Base-by-base conservation (phyloP, 2,113 vertebrate genomes). In the Channa argus region DNA sequence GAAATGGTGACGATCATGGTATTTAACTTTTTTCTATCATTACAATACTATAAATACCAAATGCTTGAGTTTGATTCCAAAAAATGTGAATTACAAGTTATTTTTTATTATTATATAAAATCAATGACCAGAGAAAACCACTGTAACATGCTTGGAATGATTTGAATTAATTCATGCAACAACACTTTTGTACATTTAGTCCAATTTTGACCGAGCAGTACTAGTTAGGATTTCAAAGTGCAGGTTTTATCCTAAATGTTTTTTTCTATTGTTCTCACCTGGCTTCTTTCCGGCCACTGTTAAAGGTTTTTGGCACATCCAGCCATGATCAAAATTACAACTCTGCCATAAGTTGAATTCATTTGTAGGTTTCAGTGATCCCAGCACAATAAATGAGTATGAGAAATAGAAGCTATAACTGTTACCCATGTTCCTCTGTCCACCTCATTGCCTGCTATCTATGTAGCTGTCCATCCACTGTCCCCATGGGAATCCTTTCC, bases 361-460 rank as follows among this genome's bases (percentile, higher is more conserved):
- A 91, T 92, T 81, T 86, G 53, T 74, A 56, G 76, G 51, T 82
- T 89, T 83, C 86, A 77, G 67, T 66, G 65, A 75, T 65, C 53
- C 61, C 50, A 39, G 66, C 63, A 66, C 60, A 72, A 82, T 86
- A 82, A 86, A 74, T 83, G 75, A 86, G 73, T 64, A 68, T 74
- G 85, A 86, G 79, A 53, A 78, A 84, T 86, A 49, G 63, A 62
- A 43, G 75, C 85, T 80, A 85, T 88, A 88, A 86, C 76, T 71
- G 70, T 85, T 86, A 71, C 60, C 59, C 82, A 74, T 91, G 90
- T 88, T 84, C 68, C 38, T 80, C 77, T 82, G 87, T 85, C 83
- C 84, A 85, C 86, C 86, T 86, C 82, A 89, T 88, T 88, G 84
- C 83, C 85, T 89, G 82, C 79, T 82, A 84, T 87, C 81, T 77